These are phyloP conservation scores for Calyptomena viridis DNA, from an alignment of 2,113 vertebrate genomes.

Conservation along the genomic window DNA sequence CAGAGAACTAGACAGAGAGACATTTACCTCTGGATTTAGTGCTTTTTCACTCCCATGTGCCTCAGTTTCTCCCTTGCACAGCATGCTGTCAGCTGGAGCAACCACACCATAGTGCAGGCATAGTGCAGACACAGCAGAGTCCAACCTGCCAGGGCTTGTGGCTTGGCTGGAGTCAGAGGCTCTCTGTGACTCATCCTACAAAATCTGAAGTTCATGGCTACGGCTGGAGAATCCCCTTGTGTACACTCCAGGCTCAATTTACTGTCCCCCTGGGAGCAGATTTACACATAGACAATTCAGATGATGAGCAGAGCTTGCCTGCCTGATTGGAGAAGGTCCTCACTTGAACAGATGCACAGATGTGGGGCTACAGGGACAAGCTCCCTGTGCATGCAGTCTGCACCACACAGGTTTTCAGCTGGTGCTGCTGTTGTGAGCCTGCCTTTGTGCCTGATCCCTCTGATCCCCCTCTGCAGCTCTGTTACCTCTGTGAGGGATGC, in stretches of 20 bases:
- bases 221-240: neutral
- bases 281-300: neutral
- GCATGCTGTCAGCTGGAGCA: neutral
- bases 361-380: neutral
- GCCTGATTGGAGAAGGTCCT: neutral
- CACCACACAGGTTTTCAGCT: neutral
- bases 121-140: neutral
- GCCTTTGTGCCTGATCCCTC: neutral
- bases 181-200: neutral
- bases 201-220: neutral
- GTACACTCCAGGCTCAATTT: neutral
- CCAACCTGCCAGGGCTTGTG: neutral
- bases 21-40: neutral
- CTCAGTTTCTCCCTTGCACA: constrained; percentile 21
- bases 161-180: constrained; percentile 15
- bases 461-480: neutral
- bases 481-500: neutral
- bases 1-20: neutral
- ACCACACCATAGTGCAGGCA: neutral
- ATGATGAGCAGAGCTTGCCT: neutral
- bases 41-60: neutral
- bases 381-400: accelerated
- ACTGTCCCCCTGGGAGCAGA: neutral
- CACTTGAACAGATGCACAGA: neutral
- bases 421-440: neutral